A percentile compares a stretch with the other conserved stretches of the same genome.
Evolutionary conservation across 2,797 vertebrate genomes (phyloP).

Genomic region (Enteromius fasciolatus): DNA sequence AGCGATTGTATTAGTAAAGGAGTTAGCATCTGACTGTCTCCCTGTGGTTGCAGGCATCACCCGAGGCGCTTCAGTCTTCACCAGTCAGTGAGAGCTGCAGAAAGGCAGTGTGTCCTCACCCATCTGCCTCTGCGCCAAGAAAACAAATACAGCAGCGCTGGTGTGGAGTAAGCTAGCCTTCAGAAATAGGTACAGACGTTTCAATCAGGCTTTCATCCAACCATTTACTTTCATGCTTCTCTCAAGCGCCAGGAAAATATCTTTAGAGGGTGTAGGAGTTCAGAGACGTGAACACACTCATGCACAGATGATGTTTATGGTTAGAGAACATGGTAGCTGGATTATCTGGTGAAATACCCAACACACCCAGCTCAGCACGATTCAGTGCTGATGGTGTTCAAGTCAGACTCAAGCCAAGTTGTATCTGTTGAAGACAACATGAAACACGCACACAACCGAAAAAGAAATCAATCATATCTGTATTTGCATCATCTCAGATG

Average conservation of each 20-base stretch:
- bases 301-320: not conserved
- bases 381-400: not conserved
- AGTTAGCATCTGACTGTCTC: constrained; percentile 40
- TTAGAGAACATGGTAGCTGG: constrained; percentile 14
- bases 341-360: not conserved
- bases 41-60: constrained; percentile 40
- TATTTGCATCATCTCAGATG: no score
- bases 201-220: constrained; percentile 3
- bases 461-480: no score
- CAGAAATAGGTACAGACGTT: constrained; percentile 15
- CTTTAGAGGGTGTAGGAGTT: not conserved
- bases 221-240: constrained; percentile 3
- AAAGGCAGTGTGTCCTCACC: constrained; percentile 34
- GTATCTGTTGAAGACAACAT: not conserved
- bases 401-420: constrained; percentile 1
- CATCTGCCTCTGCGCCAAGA: not conserved
- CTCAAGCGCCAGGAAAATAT: not conserved
- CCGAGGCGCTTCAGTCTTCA: constrained; percentile 46
- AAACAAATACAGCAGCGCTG: constrained; percentile 23
- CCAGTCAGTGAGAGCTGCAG: constrained; percentile 28
- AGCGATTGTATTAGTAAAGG: constrained; percentile 39
- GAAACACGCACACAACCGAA: not conserved
- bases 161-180: constrained; percentile 8
- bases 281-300: constrained; percentile 12
- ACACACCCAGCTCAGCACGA: not conserved